Conservation (phyloP, 30 jellyfish, hydroid and myxozoan genomes). For the Turritopsis dohrnii region DNA sequence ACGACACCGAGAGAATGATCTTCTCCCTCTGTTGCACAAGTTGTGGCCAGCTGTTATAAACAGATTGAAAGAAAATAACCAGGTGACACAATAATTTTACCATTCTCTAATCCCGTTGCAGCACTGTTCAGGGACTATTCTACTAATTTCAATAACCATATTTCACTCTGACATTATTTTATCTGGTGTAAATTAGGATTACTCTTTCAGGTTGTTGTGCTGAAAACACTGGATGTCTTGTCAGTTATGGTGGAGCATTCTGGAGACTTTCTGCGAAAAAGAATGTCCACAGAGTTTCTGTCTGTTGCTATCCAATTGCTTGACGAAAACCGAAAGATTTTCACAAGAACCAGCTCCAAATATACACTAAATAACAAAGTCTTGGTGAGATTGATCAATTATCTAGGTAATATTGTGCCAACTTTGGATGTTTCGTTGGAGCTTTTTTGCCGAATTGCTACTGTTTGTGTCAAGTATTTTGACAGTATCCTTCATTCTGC, state of each 20-base stretch:
- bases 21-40: conserved; percentile 75
- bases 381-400: conserved; percentile 32
- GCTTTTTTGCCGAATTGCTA: conserved; percentile 32
- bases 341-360: conserved; percentile 37
- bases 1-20: conserved; percentile 60
- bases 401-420: conserved; percentile 48
- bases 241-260: conserved; percentile 54
- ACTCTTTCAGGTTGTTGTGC: conserved; percentile 49
- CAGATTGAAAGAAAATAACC: conserved; percentile 47
- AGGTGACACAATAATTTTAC: conserved; percentile 24
- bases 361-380: conserved; percentile 46
- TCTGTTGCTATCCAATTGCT: conserved; percentile 56
- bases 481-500: conserved; percentile 63
- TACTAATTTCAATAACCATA: too few species aligned
- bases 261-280: conserved; percentile 84
- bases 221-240: conserved; percentile 58
- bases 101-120: background rate
- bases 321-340: conserved; percentile 23
- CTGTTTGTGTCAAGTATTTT: conserved; percentile 39
- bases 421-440: conserved; percentile 47
- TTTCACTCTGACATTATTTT: background rate
- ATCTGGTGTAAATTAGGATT: background rate
- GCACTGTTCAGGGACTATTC: background rate
- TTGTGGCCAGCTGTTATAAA: conserved; percentile 84
- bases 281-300: conserved; percentile 68